Evolutionary conservation across 2,113 vertebrate species (phyloP), one percentile per base, ranked within the genome.

Genomic region (Nothocercus nigrocapillus): DNA sequence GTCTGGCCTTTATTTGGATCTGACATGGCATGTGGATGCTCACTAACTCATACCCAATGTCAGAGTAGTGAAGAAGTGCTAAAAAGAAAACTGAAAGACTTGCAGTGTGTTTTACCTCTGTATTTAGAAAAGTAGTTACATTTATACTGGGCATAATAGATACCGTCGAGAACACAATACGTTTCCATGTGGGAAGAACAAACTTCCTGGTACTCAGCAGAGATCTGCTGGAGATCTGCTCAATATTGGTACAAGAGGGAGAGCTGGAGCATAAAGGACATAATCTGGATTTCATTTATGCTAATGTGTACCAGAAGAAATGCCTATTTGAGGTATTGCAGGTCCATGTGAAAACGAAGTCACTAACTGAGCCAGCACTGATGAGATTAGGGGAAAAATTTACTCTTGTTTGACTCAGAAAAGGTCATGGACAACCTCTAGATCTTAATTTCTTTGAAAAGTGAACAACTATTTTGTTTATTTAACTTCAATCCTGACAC

Each of bases 41-140:
- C 54, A 22, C 4, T 59, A 56, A 89, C 2, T 4, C 21, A 3
- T 28, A 45, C 42, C 38, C 63, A 45, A 58, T 51, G 24, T 40
- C 61, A 72, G 61, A 78, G 45, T 75, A 62, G 42, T 32, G 54
- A 86, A 83, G 61, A 59, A 25, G 11, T 14, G 19, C 38, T 61
- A 44, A 61, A 94, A 88, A 67, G 67, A 82, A 59, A 72, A 15
- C 32, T 34, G 59, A 69, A 79, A 89, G 32, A 36, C 17, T 80
- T 44, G 34, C 42, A 34, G 42, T 64, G 28, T 69, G 22, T 58
- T 22, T 75, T 78, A 83, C 15, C 80, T 76, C 8, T 66, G 9
- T 34, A 24, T 64, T 66, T 69, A 93, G 62, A 67, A 51, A 81
- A 82, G n/a, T 36, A 25, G 11, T 3, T 38, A 79, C 13, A 67